Evolutionary conservation across 1,140 invertebrate species (phyloP).

Genomic region (Copidosoma floridanum): DNA sequence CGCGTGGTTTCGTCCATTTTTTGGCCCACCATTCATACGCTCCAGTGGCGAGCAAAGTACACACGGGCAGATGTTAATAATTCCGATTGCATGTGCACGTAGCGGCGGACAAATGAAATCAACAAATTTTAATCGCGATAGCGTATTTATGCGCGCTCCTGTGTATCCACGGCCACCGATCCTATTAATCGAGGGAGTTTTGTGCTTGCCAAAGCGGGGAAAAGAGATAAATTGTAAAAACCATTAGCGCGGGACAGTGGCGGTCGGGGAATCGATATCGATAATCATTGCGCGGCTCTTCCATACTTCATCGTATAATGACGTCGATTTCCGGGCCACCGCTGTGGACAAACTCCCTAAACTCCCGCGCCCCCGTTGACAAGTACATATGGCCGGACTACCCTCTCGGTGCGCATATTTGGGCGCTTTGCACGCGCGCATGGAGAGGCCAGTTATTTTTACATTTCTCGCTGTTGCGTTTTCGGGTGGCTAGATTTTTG

Average conservation of each 20-base stretch:
- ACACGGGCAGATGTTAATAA: neutral
- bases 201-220: no score
- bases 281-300: constrained; percentile 20
- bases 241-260: neutral
- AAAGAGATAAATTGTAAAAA: constrained; percentile 24
- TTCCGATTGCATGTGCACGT: neutral
- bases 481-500: no score
- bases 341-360: no score
- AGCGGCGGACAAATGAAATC: constrained; percentile 3
- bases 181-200: constrained; percentile 13
- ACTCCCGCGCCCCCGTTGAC: no score
- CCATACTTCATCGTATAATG: constrained; percentile 24
- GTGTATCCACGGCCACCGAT: neutral
- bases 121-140: constrained; percentile 18
- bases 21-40: no score
- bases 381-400: neutral
- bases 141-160: neutral
- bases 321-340: constrained; percentile 17
- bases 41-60: no score
- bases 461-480: no score
- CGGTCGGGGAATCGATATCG: neutral
- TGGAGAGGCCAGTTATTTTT: no score
- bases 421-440: neutral
- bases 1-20: no score
- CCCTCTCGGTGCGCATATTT: no score